Percentiles rank a stretch among this genome's conserved stretches.
Conservation (phyloP, 92 coral and sea anemone species). For the Anthopleura xanthogrammica region DNA sequence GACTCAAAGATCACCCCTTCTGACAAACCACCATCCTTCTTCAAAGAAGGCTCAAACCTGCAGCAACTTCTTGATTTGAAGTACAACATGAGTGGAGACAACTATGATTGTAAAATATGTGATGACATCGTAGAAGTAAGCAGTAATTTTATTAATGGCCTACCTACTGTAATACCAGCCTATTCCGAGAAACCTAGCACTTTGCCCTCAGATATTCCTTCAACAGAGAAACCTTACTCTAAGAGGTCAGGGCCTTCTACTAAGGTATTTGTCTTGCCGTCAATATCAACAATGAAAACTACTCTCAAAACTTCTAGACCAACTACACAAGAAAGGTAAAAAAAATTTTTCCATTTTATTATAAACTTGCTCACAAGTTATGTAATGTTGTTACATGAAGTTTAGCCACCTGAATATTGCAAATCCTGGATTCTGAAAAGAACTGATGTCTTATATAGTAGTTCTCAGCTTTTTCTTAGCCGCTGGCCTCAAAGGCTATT, state of each 20-base stretch:
- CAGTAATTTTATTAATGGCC: slow-evolving; percentile 15
- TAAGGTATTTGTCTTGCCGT: not conserved
- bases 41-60: slow-evolving; percentile 76
- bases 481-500: no score
- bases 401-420: no score
- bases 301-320: not conserved
- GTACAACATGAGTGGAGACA: slow-evolving; percentile 70
- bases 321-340: not conserved
- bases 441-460: no score
- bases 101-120: slow-evolving; percentile 57
- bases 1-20: slow-evolving; percentile 66
- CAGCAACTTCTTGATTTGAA: slow-evolving; percentile 75
- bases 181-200: slow-evolving; percentile 1
- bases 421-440: no score
- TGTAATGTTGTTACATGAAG: no score
- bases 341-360: no score
- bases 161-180: slow-evolving; percentile 18
- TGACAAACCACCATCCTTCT: slow-evolving; percentile 79
- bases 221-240: not conserved
- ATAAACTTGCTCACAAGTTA: no score
- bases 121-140: slow-evolving; percentile 31
- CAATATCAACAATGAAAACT: not conserved
- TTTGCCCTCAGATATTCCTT: not conserved
- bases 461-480: no score
- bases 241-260: not conserved